These are phyloP conservation scores for Uloborus diversus DNA, from an alignment of 1,140 invertebrate genomes.

Conservation along the genomic window DNA sequence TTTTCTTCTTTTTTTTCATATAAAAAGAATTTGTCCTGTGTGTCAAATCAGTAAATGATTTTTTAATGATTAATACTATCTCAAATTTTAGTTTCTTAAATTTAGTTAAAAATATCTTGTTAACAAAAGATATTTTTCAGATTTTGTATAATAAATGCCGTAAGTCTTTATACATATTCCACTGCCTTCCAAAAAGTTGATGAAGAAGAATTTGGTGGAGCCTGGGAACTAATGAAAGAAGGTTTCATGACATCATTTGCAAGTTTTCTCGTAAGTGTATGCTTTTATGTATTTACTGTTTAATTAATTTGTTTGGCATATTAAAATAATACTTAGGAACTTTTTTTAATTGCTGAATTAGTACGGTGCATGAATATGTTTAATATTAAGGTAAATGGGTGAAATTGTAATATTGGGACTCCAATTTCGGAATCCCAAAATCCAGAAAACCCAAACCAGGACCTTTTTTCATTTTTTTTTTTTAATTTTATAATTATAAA, in stretches of 20 bases:
- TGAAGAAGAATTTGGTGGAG: constrained; percentile 94
- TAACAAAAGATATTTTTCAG: constrained; percentile 75
- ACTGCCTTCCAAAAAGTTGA: constrained; percentile 92
- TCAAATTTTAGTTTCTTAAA: neutral
- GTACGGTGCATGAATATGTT: too few relatives aligned
- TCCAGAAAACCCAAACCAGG: too few relatives aligned
- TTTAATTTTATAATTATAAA: too few relatives aligned
- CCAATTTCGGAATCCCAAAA: too few relatives aligned
- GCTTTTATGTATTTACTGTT: constrained; percentile 37
- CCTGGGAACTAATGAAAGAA: constrained; percentile 87
- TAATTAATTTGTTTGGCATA: neutral
- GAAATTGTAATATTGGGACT: too few relatives aligned
- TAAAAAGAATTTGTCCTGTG: too few relatives aligned
- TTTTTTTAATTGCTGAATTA: too few relatives aligned
- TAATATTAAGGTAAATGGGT: too few relatives aligned
- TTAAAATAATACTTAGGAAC: neutral
- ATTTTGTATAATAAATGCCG: constrained; percentile 89
- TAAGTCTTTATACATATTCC: constrained; percentile 89
- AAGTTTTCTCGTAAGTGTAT: constrained; percentile 93
- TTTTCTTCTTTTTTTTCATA: neutral
- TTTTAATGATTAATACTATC: neutral
- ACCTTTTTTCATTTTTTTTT: too few relatives aligned
- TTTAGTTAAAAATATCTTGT: neutral
- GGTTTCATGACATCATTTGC: constrained; percentile 98
- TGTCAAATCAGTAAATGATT: too few relatives aligned